phyloP scores from a whole-genome alignment of 1,140 invertebrate genomes.

The Cecropterus lyciades region DNA sequence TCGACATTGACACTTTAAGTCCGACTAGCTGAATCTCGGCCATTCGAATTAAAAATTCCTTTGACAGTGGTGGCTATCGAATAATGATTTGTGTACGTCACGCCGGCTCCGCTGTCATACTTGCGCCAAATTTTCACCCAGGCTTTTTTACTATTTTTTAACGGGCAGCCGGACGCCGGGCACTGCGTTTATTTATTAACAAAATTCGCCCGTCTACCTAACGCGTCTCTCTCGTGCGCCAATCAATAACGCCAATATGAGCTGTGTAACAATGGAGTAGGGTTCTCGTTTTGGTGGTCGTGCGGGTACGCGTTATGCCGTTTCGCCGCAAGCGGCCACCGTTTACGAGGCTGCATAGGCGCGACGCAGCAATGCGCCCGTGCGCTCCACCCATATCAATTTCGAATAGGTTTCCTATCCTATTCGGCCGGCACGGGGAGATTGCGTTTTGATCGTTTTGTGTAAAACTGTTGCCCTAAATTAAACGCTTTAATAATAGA shows the following conservation, averaged over 20 bases:
- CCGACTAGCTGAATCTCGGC: slow-evolving; percentile 63
- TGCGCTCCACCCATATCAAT: slow-evolving; percentile 82
- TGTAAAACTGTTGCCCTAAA: slow-evolving; percentile 82
- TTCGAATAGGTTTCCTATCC: slow-evolving; percentile 82
- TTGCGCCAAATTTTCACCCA: slow-evolving; percentile 78
- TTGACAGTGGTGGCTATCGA: slow-evolving; percentile 75
- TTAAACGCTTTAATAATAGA: slow-evolving; percentile 83
- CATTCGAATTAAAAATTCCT: slow-evolving; percentile 82
- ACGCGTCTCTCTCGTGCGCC: slow-evolving; percentile 52
- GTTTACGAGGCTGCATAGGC: slow-evolving; percentile 80
- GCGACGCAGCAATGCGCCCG: slow-evolving; percentile 70
- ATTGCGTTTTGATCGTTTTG: slow-evolving; percentile 83
- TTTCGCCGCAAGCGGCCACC: slow-evolving; percentile 56
- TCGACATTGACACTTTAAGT: slow-evolving; percentile 58
- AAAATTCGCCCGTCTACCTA: slow-evolving; percentile 79
- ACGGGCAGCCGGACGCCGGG: slow-evolving; percentile 63
- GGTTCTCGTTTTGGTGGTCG: slow-evolving; percentile 44
- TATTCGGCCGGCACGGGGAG: slow-evolving; percentile 71
- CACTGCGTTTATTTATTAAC: slow-evolving; percentile 83
- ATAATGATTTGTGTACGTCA: slow-evolving; percentile 80
- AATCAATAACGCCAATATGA: slow-evolving; percentile 37
- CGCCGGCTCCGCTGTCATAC: slow-evolving; percentile 73
- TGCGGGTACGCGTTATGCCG: slow-evolving; percentile 42
- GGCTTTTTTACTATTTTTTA: slow-evolving; percentile 70
- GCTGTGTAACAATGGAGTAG: slow-evolving; percentile 46